Evolutionary conservation across 2,888 invertebrate genomes (phyloP).

Genomic region (Sinohyriopsis cumingii): DNA sequence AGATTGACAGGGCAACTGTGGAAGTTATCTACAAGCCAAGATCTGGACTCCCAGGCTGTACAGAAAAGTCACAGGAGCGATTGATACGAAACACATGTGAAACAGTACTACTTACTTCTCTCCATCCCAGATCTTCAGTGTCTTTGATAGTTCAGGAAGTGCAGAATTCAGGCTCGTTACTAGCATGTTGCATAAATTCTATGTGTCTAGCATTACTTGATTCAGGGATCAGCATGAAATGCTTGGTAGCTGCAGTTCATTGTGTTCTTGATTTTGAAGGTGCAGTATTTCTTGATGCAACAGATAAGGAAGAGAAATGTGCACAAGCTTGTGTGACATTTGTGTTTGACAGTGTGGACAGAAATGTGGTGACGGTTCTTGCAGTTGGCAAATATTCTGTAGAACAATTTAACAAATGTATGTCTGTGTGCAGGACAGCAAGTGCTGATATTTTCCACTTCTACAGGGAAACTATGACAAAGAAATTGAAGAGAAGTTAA

Average conservation of each 20-base stretch:
- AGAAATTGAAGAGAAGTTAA: constrained; percentile 50
- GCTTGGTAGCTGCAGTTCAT: constrained; percentile 84
- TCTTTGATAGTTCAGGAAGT: constrained; percentile 88
- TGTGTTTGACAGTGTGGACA: constrained; percentile 61
- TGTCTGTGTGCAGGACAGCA: constrained; percentile 50
- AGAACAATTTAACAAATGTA: constrained; percentile 59
- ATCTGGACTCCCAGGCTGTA: constrained; percentile 82
- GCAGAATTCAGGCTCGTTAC: constrained; percentile 79
- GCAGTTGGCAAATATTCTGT: constrained; percentile 54
- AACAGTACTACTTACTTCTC: constrained; percentile 79
- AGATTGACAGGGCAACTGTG: constrained; percentile 84
- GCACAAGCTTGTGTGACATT: constrained; percentile 52
- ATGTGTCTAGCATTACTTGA: constrained; percentile 87
- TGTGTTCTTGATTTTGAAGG: constrained; percentile 79
- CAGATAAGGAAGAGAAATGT: constrained; percentile 71
- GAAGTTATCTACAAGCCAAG: constrained; percentile 86
- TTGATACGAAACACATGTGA: constrained; percentile 85
- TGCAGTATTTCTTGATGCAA: constrained; percentile 80
- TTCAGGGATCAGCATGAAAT: constrained; percentile 87
- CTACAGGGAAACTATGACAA: constrained; percentile 57
- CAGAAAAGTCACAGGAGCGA: constrained; percentile 83
- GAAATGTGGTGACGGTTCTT: constrained; percentile 53
- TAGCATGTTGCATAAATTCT: constrained; percentile 88
- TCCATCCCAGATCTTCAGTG: constrained; percentile 88
- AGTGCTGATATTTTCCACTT: constrained; percentile 58